Evolutionary conservation across 2,888 invertebrate species (phyloP).

Genomic region (Acanthosepion esculentum): DNA sequence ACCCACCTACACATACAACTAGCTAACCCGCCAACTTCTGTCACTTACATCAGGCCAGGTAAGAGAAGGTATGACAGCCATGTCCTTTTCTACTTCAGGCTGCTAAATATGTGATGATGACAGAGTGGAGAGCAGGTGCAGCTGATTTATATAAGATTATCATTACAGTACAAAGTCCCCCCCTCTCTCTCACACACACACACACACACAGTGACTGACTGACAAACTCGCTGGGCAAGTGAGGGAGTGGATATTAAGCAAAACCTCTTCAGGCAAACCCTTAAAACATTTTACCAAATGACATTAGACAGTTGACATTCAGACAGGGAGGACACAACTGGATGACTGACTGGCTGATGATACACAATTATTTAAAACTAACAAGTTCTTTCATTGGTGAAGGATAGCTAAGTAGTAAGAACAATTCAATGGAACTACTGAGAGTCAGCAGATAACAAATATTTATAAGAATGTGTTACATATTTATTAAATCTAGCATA

Average conservation of each 20-base stretch:
- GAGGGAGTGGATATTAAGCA: not conserved
- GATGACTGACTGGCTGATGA: not conserved
- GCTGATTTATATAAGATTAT: not conserved
- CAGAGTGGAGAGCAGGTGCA: not conserved
- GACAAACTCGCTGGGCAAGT: not conserved
- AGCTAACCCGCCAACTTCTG: not conserved
- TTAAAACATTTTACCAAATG: constrained; percentile 33
- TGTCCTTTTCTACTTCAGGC: not conserved
- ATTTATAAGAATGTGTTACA: too few species aligned
- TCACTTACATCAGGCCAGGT: not conserved
- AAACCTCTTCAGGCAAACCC: not conserved
- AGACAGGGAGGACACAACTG: not conserved
- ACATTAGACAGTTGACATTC: constrained; percentile 33
- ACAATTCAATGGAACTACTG: too few species aligned
- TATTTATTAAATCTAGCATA: too few species aligned
- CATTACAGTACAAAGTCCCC: not conserved
- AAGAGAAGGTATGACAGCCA: not conserved
- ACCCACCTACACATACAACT: not conserved
- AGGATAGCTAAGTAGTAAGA: not conserved
- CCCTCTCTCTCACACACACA: not conserved
- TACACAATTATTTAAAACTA: not conserved
- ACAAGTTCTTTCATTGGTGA: not conserved
- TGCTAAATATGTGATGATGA: constrained; percentile 2
- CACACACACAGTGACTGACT: not conserved
- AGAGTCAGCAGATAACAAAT: not conserved